These are phyloP conservation scores for Argyrosomus regius DNA, from an alignment of 2,797 vertebrate genomes.

Conservation along the genomic window DNA sequence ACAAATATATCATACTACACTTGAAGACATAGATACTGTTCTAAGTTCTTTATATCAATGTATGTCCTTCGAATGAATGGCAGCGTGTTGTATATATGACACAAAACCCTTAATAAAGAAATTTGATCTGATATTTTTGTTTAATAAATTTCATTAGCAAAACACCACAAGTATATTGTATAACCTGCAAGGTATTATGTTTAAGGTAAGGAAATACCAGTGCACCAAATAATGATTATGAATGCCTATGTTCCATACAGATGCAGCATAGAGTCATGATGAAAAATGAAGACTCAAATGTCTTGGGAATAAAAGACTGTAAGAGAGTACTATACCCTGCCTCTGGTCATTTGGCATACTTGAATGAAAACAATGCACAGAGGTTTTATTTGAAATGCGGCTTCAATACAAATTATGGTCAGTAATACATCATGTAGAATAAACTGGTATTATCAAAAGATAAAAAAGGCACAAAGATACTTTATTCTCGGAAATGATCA, in stretches of 20 bases:
- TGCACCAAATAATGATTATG: not conserved
- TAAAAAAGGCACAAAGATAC: not conserved
- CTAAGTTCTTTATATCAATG: not conserved
- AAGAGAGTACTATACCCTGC: constrained; percentile 12
- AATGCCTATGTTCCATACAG: not conserved
- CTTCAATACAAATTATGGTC: constrained; percentile 4
- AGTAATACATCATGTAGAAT: not conserved
- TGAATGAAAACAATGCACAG: constrained; percentile 14
- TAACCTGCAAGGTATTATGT: constrained; percentile 28
- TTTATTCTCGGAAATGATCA: not conserved
- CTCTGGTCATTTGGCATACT: constrained; percentile 37
- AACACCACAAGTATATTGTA: constrained; percentile 12
- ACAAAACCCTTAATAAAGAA: not conserved
- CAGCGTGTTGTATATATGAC: not conserved
- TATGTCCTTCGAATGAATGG: not conserved
- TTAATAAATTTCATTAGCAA: constrained; percentile 3
- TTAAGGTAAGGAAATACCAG: constrained; percentile 23
- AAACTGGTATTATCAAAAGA: not conserved
- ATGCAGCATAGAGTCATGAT: not conserved
- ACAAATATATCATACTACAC: not conserved
- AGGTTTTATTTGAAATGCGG: not conserved
- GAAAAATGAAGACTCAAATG: constrained; percentile 26
- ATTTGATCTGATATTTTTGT: not conserved
- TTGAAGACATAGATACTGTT: not conserved
- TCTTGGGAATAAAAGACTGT: constrained; percentile 27